Base-by-base conservation (phyloP, 92 coral and sea anemone species). In the Umimayanthus chanpuru region DNA sequence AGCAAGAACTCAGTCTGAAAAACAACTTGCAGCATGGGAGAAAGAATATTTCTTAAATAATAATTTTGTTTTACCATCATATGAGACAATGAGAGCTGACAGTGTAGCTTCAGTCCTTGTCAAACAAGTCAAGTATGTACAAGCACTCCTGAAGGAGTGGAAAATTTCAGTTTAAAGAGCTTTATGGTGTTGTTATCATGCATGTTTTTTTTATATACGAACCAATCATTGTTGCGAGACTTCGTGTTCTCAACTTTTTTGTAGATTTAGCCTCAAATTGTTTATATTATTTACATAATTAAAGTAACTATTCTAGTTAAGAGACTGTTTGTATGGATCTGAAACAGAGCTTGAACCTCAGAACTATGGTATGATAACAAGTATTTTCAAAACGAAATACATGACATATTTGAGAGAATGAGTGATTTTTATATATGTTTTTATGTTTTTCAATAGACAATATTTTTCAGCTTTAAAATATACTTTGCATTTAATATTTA, bases 61-160 rank as follows among this genome's bases (percentile, higher is more conserved):
- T 44, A 90, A 90, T 78, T 81, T 90, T 30, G 76, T 41, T 64
- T 56, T 85, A 85, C 93, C 96, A 21, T 81, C 94, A 47, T 76
- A 67, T 28, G 90, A 90, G 47, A 66, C 65, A 43, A 92, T 94
- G 93, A 92, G 88, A 76, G 40, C 83, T 44, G 92, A 92, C 66
- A 64, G 71, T 25, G 85, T 61, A 32, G 94, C 93, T 26, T 92
- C 90, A 64, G 26, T 79, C 65, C 81, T 88, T 38, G 15, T 88
- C 71, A 90, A 74, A 28, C 65, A 88, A 88, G 65, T 93, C 14
- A 91, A 91, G 68, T 91, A 89, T 88, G 85, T 92, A 28, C 88
- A 86, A 61, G 89, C 92, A 61, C 68, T 91, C 1, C 84, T 91
- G 0, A 93, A 73, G 40, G 86, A 93, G 70, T 93, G 96, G 96